phyloP scores from a whole-genome alignment of 1,140 invertebrate genomes.

The Drosophila leontia region DNA sequence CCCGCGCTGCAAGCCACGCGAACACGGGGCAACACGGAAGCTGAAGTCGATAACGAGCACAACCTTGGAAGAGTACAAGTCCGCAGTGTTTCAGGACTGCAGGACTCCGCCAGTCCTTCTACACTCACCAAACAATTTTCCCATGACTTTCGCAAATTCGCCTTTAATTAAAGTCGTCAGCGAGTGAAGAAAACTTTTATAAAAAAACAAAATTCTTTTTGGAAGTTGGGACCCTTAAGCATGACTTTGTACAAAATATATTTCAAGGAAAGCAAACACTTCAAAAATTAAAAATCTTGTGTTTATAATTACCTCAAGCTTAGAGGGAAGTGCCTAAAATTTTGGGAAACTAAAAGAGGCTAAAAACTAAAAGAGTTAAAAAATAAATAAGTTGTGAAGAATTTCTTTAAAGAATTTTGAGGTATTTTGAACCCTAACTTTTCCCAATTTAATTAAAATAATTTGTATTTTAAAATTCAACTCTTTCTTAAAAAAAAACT shows the following conservation, averaged over 20 bases:
- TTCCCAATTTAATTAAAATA: no score
- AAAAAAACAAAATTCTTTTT: slow-evolving; percentile 9
- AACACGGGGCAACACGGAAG: slow-evolving; percentile 62
- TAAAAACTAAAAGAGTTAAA: no score
- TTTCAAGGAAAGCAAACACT: not conserved
- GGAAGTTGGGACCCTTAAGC: not conserved
- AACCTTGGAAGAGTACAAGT: slow-evolving; percentile 55
- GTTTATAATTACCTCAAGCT: not conserved
- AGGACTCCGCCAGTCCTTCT: not conserved
- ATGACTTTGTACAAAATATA: slow-evolving; percentile 8
- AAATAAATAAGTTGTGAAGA: no score
- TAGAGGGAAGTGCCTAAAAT: not conserved
- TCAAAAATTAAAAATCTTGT: slow-evolving; percentile 1
- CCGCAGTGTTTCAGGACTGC: not conserved
- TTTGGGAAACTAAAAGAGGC: not conserved
- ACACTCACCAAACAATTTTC: slow-evolving; percentile 13
- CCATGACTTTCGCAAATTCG: slow-evolving; percentile 34
- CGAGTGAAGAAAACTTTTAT: slow-evolving; percentile 7
- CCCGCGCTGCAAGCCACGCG: slow-evolving; percentile 33
- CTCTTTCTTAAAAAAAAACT: not conserved
- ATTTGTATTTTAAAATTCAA: not conserved
- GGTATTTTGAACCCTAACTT: not conserved
- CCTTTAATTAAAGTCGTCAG: slow-evolving; percentile 36
- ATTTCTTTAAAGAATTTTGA: not conserved
- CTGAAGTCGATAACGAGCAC: slow-evolving; percentile 76